Evolutionary conservation across 2,797 vertebrate genomes (phyloP), one percentile per base, ranked within the genome.

Genomic region (Pseudocheirus occidentalis): DNA sequence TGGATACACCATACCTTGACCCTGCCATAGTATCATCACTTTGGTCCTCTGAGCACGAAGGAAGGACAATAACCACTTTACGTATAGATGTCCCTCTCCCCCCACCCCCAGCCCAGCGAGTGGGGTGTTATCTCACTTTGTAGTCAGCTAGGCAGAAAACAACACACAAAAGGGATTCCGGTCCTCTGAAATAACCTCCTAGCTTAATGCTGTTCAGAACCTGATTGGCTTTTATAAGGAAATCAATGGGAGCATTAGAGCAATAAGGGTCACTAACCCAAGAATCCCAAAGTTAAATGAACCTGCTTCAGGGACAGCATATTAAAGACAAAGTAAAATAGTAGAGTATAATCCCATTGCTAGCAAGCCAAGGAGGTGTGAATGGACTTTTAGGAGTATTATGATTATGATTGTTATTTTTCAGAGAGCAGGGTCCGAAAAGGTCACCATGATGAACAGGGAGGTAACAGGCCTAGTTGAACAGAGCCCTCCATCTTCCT

Each of bases 241-340:
- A 81, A 40, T 92, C 34, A 0, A 57, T 18, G 21, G 53, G 92
- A 90, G 56, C 2, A 6, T 4, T 2, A 0, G 52, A n/a, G 50
- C 3, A 14, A 11, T 13, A 1, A 40, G n/a, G n/a, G 54, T 92
- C 54, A 13, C 73, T 31, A 81, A 46, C 18, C 18, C 73, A 27
- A 81, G 18, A 81, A 46, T 81, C 54, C 11, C n/a, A 55, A 93
- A 14, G 57, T 50, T 0, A 56, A 50, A 31, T 6, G 28, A 57
- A 81, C 94, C 93, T 24, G 91, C 50, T 90, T 81, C 57, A 92
- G 66, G 93, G 96, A 73, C 0, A 0, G 95, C 55, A 90, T 18
- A 0, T 34, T 66, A 58, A 90, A 93, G 95, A 97, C 96, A 97
- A 94, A 97, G 93, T 62, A 93, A 92, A 89, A 93, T 73, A 59